Evolutionary conservation across 53 echinoderm and acorn worm genomes (phyloP), one percentile per base, ranked within the genome.

Genomic region (Arbacia lixula): DNA sequence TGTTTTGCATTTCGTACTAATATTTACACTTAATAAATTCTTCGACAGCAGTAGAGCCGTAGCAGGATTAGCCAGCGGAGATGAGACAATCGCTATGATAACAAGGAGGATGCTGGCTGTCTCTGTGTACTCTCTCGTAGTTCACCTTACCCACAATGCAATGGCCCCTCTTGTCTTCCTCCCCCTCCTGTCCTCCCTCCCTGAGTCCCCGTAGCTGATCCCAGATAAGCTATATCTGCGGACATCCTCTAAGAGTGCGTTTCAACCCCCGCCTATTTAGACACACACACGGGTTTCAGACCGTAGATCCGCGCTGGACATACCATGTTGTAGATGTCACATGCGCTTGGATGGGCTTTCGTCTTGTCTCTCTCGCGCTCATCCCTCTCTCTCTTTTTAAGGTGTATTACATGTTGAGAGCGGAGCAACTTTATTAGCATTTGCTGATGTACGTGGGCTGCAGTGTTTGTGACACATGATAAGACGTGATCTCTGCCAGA

Each of bases 381-480:
- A n/a, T n/a, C n/a, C n/a, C 8, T 14, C 8, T 46, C 8, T 46
- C 14, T 14, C 8, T 29, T 11, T 72, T n/a, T 3, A 26, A 19
- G 49, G 72, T 31, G 42, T 72, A 51, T 72, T 72, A 72, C 72
- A 72, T 50, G 72, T 72, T 42, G 52, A 29, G 49, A 42, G 51
- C 72, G 52, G 17, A 49, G 52, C 50, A 72, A 72, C 72, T 50
- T 72, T 72, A 72, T 72, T 72, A 72, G 72, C 72, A 72, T 72
- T 27, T 50, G 72, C 22, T 72, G 72, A 72, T 72, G 72, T 72
- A 72, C 50, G 42, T 6, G 72, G 51, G 31, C 50, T 16, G 51
- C 19, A 30, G 27, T 46, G 41, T 30, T 72, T 31, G 41, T 50
- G 72, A 72, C 42, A 50, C 72, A 50, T 72, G 72, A 72, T 46